Evolutionary conservation across 2,888 invertebrate species (phyloP), one percentile per base, ranked within the genome.

Genomic region (Drepanosiphum platanoidis): DNA sequence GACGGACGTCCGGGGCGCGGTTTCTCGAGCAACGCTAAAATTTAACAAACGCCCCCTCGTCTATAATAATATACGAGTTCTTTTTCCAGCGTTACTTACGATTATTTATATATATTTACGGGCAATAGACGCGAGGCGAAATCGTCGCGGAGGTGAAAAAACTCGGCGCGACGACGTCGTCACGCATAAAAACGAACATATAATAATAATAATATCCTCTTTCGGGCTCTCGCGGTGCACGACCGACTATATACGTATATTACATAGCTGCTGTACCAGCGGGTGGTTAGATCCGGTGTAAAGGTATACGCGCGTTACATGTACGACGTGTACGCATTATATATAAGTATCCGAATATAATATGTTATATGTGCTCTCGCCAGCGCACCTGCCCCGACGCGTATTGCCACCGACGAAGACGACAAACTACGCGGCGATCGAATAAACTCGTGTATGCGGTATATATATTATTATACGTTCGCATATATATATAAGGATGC

Each of bases 261-360:
- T n/a, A n/a, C n/a, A n/a, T n/a, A n/a, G n/a, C n/a, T n/a, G n/a
- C n/a, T n/a, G n/a, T 11, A 22, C 72, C 82, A 46, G 82, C 82
- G 82, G 82, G 74, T 34, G 82, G 82, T 83, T 46, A 64, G 82
- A 83, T 83, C 82, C 82, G 82, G 72, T n/a, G n/a, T 74, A 74
- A 74, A 64, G 72, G 72, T 27, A 15, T 58, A 32, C 42, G 8
- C 58, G 61, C 27, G 61, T 61, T 27, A 61, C n/a, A 18, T 58
- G 7, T 7, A n/a, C n/a, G n/a, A n/a, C n/a, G 61, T 9, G 4
- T 13, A 61, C 61, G 61, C 0, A 27, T 61, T 64, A 11, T 64
- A 64, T 27, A 4, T n/a, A 7, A n/a, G 22, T 18, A 22, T 27
- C 11, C 42, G 8, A 42, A 27, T 61, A 61, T 13, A 64, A 7